These are phyloP conservation scores for Caenorhabditis zanzibari DNA, from an alignment of 2,888 invertebrate species.

Conservation along the genomic window DNA sequence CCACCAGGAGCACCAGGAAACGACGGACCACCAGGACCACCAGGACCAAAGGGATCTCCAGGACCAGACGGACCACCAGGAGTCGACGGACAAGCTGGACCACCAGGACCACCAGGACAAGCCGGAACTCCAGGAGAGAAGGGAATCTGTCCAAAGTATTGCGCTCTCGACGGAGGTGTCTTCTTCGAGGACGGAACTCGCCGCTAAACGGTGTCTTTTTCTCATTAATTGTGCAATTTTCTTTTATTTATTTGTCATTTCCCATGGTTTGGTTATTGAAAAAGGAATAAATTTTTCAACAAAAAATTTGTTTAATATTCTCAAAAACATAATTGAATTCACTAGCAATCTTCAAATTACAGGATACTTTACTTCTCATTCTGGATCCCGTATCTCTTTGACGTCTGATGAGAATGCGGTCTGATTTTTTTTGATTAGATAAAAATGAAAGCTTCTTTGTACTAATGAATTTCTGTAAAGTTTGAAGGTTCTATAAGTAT, in stretches of 20 bases:
- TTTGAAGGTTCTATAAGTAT: too few species aligned
- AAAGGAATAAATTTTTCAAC: slow-evolving; percentile 18
- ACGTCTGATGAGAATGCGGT: too few species aligned
- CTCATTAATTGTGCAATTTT: slow-evolving; percentile 63
- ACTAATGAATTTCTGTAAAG: too few species aligned
- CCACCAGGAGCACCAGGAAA: slow-evolving; percentile 78
- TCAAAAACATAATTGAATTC: background rate
- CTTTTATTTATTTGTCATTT: slow-evolving; percentile 23
- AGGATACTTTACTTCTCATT: too few species aligned
- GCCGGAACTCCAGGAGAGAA: slow-evolving; percentile 75
- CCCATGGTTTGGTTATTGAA: slow-evolving; percentile 48
- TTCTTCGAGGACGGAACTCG: slow-evolving; percentile 81
- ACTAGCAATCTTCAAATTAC: background rate
- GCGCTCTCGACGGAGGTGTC: slow-evolving; percentile 77
- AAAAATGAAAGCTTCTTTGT: too few species aligned
- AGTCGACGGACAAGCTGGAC: slow-evolving; percentile 76
- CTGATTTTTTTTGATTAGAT: too few species aligned
- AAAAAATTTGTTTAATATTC: background rate
- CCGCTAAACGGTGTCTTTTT: slow-evolving; percentile 71
- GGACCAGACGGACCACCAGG: slow-evolving; percentile 72
- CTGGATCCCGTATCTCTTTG: too few species aligned
- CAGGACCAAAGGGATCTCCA: slow-evolving; percentile 67
- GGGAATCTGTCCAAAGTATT: slow-evolving; percentile 77
- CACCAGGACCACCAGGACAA: slow-evolving; percentile 77
- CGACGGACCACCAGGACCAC: slow-evolving; percentile 80